Percentiles rank a stretch among this genome's conserved stretches.
Conservation (phyloP, 2,113 vertebrate species). For the Channa maculata region DNA sequence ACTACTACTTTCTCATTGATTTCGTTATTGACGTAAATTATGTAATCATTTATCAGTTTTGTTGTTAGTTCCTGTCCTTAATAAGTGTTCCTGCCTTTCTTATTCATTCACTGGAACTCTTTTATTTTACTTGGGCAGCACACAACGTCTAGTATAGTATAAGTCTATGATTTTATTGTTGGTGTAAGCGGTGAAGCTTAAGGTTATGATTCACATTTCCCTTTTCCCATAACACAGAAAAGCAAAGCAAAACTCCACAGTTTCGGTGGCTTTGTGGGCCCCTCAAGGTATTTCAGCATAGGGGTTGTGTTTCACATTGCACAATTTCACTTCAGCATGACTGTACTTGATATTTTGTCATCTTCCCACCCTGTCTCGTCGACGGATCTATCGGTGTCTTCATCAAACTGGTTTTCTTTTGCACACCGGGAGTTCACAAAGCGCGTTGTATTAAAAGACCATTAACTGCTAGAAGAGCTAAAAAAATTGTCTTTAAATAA, state of each 20-base stretch:
- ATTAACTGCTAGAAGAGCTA: background rate
- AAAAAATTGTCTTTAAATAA: no score
- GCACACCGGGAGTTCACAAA: background rate
- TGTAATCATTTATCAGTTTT: no score
- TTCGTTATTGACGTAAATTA: no score
- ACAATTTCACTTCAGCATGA: slow-evolving; percentile 17
- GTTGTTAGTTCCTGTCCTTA: no score
- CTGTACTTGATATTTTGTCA: background rate
- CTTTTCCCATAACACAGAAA: background rate
- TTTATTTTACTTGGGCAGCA: no score
- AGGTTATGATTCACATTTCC: background rate
- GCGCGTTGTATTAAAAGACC: background rate
- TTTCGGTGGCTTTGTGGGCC: background rate
- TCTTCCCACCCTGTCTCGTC: background rate
- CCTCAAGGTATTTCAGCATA: background rate
- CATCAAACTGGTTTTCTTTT: background rate
- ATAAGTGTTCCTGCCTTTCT: no score
- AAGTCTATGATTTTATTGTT: no score
- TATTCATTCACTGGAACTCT: no score
- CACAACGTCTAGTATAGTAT: no score
- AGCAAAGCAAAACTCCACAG: no score
- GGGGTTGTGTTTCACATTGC: background rate
- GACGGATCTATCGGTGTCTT: background rate
- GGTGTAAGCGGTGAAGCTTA: no score
- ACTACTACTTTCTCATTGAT: no score